Evolutionary conservation across 2,113 vertebrate species (phyloP), one percentile per base, ranked within the genome.

Genomic region (Lasiurus cinereus): DNA sequence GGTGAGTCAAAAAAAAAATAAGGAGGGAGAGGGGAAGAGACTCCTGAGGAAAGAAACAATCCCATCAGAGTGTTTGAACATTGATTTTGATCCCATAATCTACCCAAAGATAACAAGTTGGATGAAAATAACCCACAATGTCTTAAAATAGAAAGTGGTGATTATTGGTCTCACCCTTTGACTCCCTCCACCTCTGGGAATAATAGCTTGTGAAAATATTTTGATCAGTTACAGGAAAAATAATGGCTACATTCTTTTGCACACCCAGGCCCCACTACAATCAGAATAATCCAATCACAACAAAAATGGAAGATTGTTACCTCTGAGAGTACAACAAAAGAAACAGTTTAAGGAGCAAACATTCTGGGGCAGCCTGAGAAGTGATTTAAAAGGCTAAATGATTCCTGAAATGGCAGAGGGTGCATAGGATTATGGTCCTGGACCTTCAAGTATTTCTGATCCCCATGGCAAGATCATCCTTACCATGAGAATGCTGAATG

Each of bases 141-240:
- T 31, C 27, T 82, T 86, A 56, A 82, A 76, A 8, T 64, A 4
- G 18, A 56, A 76, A 77, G 33, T 46, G 33, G 22, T 29, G 29
- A 76, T 84, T 85, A 4, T 83, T n/a, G 22, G 24, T 84, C 70
- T 91, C 24, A 59, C 36, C 36, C 11, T 91, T 86, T 78, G 36
- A 76, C 33, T 1, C 1, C 6, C 3, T 62, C 33, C 29, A 74
- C 12, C 8, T 80, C 72, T 85, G 18, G 33, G 27, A 89, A 82
- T 76, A 82, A 85, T 89, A 69, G 33, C 36, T 62, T 77, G 11
- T 77, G 50, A 64, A 74, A 83, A 19, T 43, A 96, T 77, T 87
- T 80, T 43, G 11, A 39, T 84, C 59, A 62, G 15, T 88, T 73
- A 18, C 1, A 72, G 82, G 4, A 76, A 29, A 72, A 56, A n/a